phyloP scores from a whole-genome alignment of 2,888 invertebrate genomes.

The Eudasyphora cyanicolor region DNA sequence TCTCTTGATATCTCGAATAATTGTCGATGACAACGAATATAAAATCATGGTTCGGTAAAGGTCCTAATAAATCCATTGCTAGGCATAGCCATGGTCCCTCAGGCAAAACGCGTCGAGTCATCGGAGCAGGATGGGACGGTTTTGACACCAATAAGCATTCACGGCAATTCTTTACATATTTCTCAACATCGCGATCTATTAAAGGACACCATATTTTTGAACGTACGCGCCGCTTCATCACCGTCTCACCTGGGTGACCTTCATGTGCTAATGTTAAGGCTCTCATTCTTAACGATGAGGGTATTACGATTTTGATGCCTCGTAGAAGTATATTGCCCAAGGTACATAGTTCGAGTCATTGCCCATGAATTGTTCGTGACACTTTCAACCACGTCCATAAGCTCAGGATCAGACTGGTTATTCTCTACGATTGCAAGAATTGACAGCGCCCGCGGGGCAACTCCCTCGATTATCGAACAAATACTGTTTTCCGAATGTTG shows the following conservation, averaged over 20 bases:
- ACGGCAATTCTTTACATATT: constrained; percentile 52
- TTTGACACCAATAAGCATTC: constrained; percentile 58
- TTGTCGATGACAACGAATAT: no score
- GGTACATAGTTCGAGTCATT: constrained; percentile 33
- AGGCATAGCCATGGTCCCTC: constrained; percentile 1
- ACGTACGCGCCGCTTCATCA: constrained; percentile 51
- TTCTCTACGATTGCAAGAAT: constrained; percentile 35
- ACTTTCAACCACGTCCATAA: constrained; percentile 23
- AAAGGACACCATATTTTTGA: constrained; percentile 61
- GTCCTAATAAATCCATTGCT: no score
- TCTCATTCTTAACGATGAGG: constrained; percentile 18
- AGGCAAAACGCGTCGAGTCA: constrained; percentile 20
- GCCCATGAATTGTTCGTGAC: constrained; percentile 23
- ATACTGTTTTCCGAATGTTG: not conserved
- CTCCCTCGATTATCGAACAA: not conserved
- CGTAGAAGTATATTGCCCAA: constrained; percentile 47
- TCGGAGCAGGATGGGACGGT: constrained; percentile 43
- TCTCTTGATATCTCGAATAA: no score
- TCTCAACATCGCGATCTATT: constrained; percentile 53
- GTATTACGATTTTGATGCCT: constrained; percentile 50
- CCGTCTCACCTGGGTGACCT: no score
- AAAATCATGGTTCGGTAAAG: no score
- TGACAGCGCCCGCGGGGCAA: constrained; percentile 5
- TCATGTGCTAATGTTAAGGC: constrained; percentile 14
- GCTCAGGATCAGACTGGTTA: not conserved